A percentile compares a stretch with the other conserved stretches of the same genome.
phyloP scores from a whole-genome alignment of 2,113 vertebrate species.

The Microcebus jonahi region DNA sequence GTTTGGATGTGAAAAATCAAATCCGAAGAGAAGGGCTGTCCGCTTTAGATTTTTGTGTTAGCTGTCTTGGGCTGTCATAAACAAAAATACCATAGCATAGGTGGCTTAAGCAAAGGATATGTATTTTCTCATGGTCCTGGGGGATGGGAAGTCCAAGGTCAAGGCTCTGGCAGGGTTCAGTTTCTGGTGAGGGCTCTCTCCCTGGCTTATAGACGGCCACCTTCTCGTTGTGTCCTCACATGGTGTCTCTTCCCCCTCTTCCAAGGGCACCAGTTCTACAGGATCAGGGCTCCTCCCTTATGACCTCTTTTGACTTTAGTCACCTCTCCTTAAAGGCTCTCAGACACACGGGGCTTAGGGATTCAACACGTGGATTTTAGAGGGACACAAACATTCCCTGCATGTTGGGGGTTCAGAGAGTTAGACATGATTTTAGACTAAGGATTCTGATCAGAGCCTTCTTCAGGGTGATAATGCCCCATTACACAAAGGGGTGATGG shows the following conservation, averaged over 20 bases:
- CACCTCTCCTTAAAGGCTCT: neutral
- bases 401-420: neutral
- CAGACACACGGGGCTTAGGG: neutral
- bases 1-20: neutral
- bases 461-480: neutral
- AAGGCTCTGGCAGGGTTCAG: neutral
- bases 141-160: neutral
- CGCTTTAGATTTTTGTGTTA: neutral
- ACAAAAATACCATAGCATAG: neutral
- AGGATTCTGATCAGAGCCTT: neutral
- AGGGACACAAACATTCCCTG: neutral
- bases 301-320: neutral
- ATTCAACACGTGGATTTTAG: neutral
- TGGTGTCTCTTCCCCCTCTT: neutral
- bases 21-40: neutral
- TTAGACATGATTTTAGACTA: neutral
- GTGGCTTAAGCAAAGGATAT: neutral
- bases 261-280: neutral
- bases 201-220: neutral
- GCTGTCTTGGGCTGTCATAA: neutral
- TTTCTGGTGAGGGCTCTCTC: neutral
- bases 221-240: neutral
- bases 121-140: neutral
- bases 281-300: neutral
- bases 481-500: neutral